Evolutionary conservation across 2,888 invertebrate genomes (phyloP), one percentile per base, ranked within the genome.

Genomic region (Xylota sylvarum): DNA sequence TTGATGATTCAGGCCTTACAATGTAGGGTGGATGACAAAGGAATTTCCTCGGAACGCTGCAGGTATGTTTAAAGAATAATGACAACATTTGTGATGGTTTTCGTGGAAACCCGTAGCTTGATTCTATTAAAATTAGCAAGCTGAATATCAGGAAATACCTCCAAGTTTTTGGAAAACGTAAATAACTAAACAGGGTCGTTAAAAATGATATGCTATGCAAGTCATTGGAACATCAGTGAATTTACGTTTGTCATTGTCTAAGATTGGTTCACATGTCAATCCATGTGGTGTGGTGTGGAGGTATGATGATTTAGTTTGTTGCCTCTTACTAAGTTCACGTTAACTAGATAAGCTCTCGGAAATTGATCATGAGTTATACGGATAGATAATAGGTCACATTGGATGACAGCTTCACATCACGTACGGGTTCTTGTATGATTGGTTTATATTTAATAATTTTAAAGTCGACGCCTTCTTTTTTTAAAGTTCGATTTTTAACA

Each of bases 271-370:
- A 4, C 60, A 40, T 19, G 23, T 23, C 23, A 60, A 60, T 7
- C 19, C 60, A 60, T 23, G 23, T 40, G 60, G 37, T 40, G 37
- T 40, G 46, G 4, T 46, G n/a, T n/a, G n/a, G n/a, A 46, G 46
- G 14, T 17, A 46, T 7, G 5, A 46, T 46, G 2, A 14, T 2
- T 46, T 46, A 46, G 6, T 46, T 17, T 17, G 14, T 17, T 17
- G 17, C 6, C 32, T 32, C 6, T 32, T 30, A n/a, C n/a, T 30
- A 30, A 4, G 30, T 3, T 30, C 30, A 30, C 3, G 30, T 30
- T 6, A 5, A 32, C 5, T 32, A 32, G 32, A 5, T 32, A 32
- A 32, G 1, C 32, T 32, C 32, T 1, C 32, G 32, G 32, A 32
- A 5, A 32, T 32, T 32, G 32, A 5, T 6, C 32, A 32, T 32